Percentiles rank a stretch among this genome's conserved stretches.
Conservation (phyloP, 2,113 vertebrate species). For the Cephalopterus ornatus region DNA sequence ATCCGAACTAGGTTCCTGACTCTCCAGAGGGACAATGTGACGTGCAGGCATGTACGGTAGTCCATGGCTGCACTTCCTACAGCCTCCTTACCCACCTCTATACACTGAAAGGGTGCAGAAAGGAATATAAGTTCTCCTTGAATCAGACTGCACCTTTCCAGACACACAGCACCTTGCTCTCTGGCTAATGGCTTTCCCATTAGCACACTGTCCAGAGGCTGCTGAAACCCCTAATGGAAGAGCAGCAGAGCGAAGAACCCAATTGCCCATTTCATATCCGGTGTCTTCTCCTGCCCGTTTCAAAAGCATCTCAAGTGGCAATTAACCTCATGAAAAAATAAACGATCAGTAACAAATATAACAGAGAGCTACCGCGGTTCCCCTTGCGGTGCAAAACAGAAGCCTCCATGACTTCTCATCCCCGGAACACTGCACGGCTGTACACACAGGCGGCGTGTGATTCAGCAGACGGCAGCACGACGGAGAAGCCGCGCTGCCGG, state of each 20-base stretch:
- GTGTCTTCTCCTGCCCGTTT: background rate
- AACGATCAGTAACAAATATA: background rate
- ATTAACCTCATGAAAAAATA: background rate
- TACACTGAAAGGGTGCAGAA: background rate
- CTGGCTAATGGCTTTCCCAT: background rate
- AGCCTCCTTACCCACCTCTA: background rate
- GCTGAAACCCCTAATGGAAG: background rate
- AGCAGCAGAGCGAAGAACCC: background rate
- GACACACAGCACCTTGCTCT: background rate
- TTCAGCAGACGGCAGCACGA: background rate
- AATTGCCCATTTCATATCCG: fast-evolving
- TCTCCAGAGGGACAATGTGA: background rate
- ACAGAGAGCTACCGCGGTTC: background rate
- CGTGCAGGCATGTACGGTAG: fast-evolving
- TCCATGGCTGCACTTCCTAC: background rate
- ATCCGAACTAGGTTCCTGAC: fast-evolving
- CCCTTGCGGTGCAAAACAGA: background rate
- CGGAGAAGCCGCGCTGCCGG: background rate
- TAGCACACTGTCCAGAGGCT: background rate
- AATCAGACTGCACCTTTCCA: background rate
- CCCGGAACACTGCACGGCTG: background rate
- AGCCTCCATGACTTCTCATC: background rate
- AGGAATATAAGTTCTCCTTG: fast-evolving
- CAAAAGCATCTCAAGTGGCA: background rate
- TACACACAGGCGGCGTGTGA: fast-evolving